phyloP scores from a whole-genome alignment of 1,140 invertebrate genomes.

The Cotesia vestalis region DNA sequence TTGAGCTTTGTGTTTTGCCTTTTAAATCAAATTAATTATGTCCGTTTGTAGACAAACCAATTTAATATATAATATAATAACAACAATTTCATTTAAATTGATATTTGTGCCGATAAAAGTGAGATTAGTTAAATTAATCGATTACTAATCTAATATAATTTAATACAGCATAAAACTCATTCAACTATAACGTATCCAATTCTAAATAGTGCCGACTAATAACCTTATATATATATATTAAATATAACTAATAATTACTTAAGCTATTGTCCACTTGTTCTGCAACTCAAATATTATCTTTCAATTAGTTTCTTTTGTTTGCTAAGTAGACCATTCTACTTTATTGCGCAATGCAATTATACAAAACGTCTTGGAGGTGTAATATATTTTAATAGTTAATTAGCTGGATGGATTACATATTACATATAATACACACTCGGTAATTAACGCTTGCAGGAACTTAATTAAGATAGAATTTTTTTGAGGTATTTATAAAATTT shows the following conservation, averaged over 20 bases:
- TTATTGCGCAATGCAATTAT: conserved; percentile 43
- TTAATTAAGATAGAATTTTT: too few species aligned
- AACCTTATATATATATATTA: not conserved
- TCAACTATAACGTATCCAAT: conserved; percentile 20
- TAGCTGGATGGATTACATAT: conserved; percentile 19
- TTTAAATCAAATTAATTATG: conserved; percentile 22
- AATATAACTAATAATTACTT: conserved; percentile 1
- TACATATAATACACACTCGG: not conserved
- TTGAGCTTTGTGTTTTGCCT: conserved; percentile 15
- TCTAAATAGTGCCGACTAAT: conserved; percentile 18
- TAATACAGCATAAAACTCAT: conserved; percentile 7
- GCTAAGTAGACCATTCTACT: conserved; percentile 41
- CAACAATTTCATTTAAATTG: not conserved
- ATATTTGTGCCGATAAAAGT: too few species aligned
- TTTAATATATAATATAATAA: not conserved
- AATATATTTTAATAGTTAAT: conserved; percentile 36
- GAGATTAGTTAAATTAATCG: conserved; percentile 28
- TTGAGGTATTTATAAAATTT: too few species aligned
- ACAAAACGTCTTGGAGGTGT: not conserved
- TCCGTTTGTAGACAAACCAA: not conserved
- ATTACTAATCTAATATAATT: conserved; percentile 15
- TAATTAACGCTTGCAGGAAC: too few species aligned
- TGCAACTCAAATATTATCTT: conserved; percentile 44
- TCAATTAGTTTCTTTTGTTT: conserved; percentile 48
- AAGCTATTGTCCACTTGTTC: conserved; percentile 41